Base-by-base conservation (phyloP, 2,113 vertebrate species). In the Progne subis region DNA sequence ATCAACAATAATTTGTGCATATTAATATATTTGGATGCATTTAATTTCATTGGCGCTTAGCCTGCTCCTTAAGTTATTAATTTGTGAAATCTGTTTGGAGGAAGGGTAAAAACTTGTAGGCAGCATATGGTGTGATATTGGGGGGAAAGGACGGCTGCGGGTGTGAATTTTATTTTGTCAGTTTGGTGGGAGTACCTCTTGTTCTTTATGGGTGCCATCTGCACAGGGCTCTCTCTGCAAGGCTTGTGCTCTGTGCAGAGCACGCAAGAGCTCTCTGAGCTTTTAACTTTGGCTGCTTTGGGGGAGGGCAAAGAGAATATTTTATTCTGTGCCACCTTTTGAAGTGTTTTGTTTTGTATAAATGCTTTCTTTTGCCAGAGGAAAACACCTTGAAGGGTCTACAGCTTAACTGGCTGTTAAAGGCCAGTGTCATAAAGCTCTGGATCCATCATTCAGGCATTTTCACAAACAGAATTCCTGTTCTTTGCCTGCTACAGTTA, bases 101-200 rank as follows among this genome's bases (percentile, higher is more conserved):
- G 90, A 96, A 88, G 88, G 94, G 56, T 82, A 72, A 24, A 92
- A 97, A 97, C 92, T 95, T 95, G 90, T 41, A 77, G 87, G 96
- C 94, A 97, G 85, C 97, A 97, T 97, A 97, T 97, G 96, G 95
- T 91, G 89, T 94, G 94, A 96, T 97, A 90, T 85, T 94, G 91
- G 96, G 96, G 95, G 92, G 93, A 91, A 92, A 92, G 94, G 96
- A 97, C 11, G 74, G 94, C 92, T 89, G 90, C 43, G 94, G 80
- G 96, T 94, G 92, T 96, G 91, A 97, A 96, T 96, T 94, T 57
- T 25, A 89, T 94, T 88, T 96, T 96, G 95, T 97, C 96, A 95
- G 94, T 90, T 91, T 95, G 65, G 97, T 97, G 94, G 96, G 96
- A 96, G 95, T 97, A 96, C 90, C 90, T 96, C 94, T 95, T 91